Evolutionary conservation across 1,140 invertebrate genomes (phyloP).

Genomic region (Asbolus verrucosus): DNA sequence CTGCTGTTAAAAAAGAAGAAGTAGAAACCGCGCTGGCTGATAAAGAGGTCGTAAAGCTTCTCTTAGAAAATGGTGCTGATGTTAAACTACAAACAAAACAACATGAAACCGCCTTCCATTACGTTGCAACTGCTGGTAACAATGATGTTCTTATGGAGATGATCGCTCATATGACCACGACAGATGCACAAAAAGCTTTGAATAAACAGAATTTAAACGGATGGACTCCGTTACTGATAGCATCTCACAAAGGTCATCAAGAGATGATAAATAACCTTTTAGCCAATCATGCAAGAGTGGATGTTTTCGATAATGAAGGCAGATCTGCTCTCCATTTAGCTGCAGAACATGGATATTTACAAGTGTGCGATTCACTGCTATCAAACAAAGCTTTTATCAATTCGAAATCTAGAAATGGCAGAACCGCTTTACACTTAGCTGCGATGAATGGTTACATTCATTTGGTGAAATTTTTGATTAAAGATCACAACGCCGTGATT

Average conservation of each 20-base stretch:
- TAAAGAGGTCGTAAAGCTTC: constrained; percentile 86
- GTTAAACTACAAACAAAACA: constrained; percentile 86
- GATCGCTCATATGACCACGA: constrained; percentile 87
- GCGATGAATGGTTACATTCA: constrained; percentile 95
- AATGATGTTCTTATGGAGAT: constrained; percentile 95
- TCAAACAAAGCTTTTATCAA: constrained; percentile 99
- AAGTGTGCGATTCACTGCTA: constrained; percentile 95
- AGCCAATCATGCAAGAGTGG: constrained; percentile 94
- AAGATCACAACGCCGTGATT: constrained; percentile 93
- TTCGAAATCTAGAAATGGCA: constrained; percentile 88
- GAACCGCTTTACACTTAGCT: constrained; percentile 88
- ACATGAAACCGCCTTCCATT: constrained; percentile 95
- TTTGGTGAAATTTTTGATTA: constrained; percentile 88
- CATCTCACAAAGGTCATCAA: constrained; percentile 82
- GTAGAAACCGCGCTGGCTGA: constrained; percentile 84
- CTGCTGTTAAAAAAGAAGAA: constrained; percentile 82
- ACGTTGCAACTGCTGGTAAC: constrained; percentile 94
- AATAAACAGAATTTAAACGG: constrained; percentile 93
- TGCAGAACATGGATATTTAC: constrained; percentile 91
- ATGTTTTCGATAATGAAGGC: constrained; percentile 98
- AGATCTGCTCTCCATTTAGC: constrained; percentile 95
- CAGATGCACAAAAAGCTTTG: constrained; percentile 90
- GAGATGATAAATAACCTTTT: constrained; percentile 89
- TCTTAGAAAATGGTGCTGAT: constrained; percentile 92
- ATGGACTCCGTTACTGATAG: constrained; percentile 96